Base-by-base conservation (phyloP, 2,797 vertebrate species). In the Avahi laniger region DNA sequence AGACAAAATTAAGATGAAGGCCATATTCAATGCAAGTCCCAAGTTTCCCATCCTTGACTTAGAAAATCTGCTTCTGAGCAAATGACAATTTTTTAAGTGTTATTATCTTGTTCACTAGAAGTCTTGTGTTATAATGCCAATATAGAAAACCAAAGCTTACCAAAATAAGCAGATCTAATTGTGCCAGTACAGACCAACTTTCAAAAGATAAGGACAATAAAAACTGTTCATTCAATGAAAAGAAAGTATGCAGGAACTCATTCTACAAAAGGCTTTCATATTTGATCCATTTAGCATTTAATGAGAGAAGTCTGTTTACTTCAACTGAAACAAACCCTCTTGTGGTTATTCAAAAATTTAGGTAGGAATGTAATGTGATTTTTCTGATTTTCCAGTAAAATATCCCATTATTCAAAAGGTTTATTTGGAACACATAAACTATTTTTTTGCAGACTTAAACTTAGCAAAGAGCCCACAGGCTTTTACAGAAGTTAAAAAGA, bases 181-280 rank as follows among this genome's bases (percentile, higher is more conserved):
- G 41, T 89, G 50, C 70, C 84, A 78, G 28, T 81, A 88, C 2
- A 93, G 87, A 92, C 67, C 59, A 76, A 97, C 90, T 97, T 97
- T 94, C 22, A 80, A 97, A 75, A 48, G 90, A 46, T 93, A 97
- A 94, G 57, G 65, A 96, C 97, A 97, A 63, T 63, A 94, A 96
- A 97, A 46, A 63, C 17, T 70, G 54, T 61, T 94, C 54, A 93
- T 69, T 96, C 35, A 84, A 46, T 93, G 90, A 96, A 97, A 97
- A 89, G 63, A 95, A 97, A 94, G 94, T 59, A 95, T 38, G 46
- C 43, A 96, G 61, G 46, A 97, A 96, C 97, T 30, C 88, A 90
- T 67, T 95, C 80, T 92, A 96, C 0, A 1, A 93, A 97, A 98
- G 93, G 17, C 20, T 43, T 96, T 97, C 95, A 91, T 89, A 97